A percentile compares a stretch with the other conserved stretches of the same genome.
These are phyloP conservation scores for Clarias magur DNA, from an alignment of 2,113 vertebrate species.

Conservation along the genomic window DNA sequence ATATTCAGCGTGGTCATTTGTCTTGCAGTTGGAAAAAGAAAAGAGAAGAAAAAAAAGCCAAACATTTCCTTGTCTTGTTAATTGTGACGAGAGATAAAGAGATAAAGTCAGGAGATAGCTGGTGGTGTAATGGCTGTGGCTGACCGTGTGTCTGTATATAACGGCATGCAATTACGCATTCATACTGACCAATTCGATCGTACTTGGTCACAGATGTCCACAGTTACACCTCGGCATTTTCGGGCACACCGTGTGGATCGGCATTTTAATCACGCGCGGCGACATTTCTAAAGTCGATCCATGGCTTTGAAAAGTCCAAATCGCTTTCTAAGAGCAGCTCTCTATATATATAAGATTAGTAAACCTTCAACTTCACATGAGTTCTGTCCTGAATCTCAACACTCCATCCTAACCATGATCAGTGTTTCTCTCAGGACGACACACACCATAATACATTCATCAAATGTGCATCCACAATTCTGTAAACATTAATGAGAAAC, in stretches of 20 bases:
- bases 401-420: not conserved
- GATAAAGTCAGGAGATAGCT: not conserved
- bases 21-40: not conserved
- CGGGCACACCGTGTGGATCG: not conserved
- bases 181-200: not conserved
- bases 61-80: not conserved
- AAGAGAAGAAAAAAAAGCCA: no score
- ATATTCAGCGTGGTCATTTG: not conserved
- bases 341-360: not conserved
- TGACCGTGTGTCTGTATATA: not conserved
- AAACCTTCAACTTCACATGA: not conserved
- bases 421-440: not conserved
- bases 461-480: not conserved
- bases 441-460: constrained; percentile 9
- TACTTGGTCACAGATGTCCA: not conserved
- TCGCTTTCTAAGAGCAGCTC: not conserved
- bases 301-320: not conserved
- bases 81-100: no score
- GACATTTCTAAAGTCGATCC: not conserved
- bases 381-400: not conserved
- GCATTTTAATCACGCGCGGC: not conserved
- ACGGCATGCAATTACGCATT: not conserved
- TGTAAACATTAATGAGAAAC: constrained; percentile 26
- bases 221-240: not conserved
- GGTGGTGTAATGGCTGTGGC: not conserved